Evolutionary conservation across 1,140 invertebrate genomes (phyloP).

Genomic region (Sesamia nonagrioides): DNA sequence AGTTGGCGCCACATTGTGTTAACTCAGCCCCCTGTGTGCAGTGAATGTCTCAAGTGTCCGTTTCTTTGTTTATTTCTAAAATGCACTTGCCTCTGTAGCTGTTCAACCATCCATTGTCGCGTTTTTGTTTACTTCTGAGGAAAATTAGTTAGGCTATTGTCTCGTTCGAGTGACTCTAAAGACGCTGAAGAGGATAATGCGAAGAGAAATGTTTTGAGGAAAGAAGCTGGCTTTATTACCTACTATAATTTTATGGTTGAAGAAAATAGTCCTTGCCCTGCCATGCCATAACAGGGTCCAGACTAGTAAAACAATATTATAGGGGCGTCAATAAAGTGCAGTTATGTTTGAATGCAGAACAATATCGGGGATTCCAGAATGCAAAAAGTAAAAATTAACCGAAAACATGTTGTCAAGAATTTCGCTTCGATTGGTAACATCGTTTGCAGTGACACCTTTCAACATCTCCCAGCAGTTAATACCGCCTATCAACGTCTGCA

Average conservation of each 20-base stretch:
- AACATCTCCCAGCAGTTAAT: conserved; percentile 20
- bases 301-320: neutral
- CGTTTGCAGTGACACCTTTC: conserved; percentile 17
- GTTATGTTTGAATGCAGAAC: conserved; percentile 3
- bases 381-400: neutral
- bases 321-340: conserved; percentile 8
- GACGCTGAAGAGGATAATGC: conserved; percentile 52
- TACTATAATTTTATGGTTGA: conserved; percentile 3
- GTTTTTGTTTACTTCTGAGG: conserved; percentile 63
- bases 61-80: conserved; percentile 65
- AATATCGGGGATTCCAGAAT: neutral
- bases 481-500: conserved; percentile 17
- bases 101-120: conserved; percentile 66
- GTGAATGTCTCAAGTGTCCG: conserved; percentile 69
- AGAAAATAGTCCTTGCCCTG: conserved; percentile 7
- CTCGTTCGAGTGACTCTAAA: conserved; percentile 54
- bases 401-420: neutral
- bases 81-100: conserved; percentile 78
- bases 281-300: conserved; percentile 5
- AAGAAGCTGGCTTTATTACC: conserved; percentile 38
- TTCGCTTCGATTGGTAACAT: conserved; percentile 15
- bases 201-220: conserved; percentile 1
- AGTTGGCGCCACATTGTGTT: conserved; percentile 83
- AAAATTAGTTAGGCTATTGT: conserved; percentile 69
- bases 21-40: conserved; percentile 66